These are phyloP conservation scores for Ostrea denselamellosa DNA, from an alignment of 1,140 invertebrate species.

Conservation along the genomic window DNA sequence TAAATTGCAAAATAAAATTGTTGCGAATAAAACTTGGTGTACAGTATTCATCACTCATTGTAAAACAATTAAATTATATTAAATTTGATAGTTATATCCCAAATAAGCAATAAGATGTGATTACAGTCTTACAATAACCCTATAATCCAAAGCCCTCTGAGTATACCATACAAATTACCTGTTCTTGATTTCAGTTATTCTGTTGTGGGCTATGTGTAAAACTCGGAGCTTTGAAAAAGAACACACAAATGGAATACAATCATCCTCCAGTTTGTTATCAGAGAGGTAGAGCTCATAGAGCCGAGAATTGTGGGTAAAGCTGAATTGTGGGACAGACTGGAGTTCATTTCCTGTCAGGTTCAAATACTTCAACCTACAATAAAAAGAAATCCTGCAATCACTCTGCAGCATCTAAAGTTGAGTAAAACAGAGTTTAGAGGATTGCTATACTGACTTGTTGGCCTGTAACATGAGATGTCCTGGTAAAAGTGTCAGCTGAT, in stretches of 20 bases:
- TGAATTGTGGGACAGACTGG: slow-evolving; percentile 64
- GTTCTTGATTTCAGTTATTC: slow-evolving; percentile 72
- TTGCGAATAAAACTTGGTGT: too few relatives aligned
- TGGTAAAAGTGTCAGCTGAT: slow-evolving; percentile 69
- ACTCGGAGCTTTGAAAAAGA: slow-evolving; percentile 73
- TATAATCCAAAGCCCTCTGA: too few relatives aligned
- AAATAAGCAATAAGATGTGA: too few relatives aligned
- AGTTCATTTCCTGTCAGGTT: slow-evolving; percentile 73
- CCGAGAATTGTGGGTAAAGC: slow-evolving; percentile 71
- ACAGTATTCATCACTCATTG: too few relatives aligned
- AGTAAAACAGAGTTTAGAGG: not conserved
- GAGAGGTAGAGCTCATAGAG: slow-evolving; percentile 77
- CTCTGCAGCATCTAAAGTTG: not conserved
- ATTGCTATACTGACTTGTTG: slow-evolving; percentile 67
- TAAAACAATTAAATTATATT: too few relatives aligned
- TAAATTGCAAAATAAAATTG: too few relatives aligned
- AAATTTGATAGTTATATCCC: too few relatives aligned
- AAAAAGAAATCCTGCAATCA: slow-evolving; percentile 19
- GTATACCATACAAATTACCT: slow-evolving; percentile 56
- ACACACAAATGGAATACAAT: slow-evolving; percentile 71
- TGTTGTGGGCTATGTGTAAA: slow-evolving; percentile 76
- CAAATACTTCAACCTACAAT: slow-evolving; percentile 71
- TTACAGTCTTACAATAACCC: too few relatives aligned
- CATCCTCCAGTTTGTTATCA: slow-evolving; percentile 74
- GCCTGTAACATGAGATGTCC: slow-evolving; percentile 69